Conservation (phyloP, 2,113 vertebrate species). For the Arothron firmamentum region DNA sequence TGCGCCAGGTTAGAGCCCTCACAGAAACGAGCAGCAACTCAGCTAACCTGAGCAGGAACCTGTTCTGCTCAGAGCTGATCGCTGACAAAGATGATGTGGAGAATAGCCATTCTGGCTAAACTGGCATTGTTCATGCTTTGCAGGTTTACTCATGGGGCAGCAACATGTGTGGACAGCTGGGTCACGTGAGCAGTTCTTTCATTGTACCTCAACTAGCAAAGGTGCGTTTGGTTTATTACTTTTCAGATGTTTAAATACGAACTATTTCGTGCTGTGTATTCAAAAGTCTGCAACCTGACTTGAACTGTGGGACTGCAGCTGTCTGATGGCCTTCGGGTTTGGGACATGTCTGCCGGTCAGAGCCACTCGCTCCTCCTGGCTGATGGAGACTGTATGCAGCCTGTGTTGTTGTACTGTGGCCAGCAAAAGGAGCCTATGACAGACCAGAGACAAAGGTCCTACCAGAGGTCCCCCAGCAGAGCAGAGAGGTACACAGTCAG, state of each 20-base stretch:
- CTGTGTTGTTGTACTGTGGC: constrained; percentile 87
- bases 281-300: neutral
- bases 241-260: neutral
- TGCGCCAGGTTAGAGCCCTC: no score
- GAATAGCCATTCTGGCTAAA: neutral
- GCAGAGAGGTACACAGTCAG: constrained; percentile 66
- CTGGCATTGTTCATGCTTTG: constrained; percentile 7
- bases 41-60: no score
- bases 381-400: constrained; percentile 86
- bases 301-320: constrained; percentile 66
- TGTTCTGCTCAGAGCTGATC: no score
- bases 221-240: constrained; percentile 65
- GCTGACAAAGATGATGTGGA: no score
- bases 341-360: constrained; percentile 86
- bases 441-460: constrained; percentile 10
- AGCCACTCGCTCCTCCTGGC: constrained; percentile 88
- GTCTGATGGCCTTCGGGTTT: constrained; percentile 78
- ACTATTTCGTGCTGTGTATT: neutral
- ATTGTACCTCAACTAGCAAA: constrained; percentile 87
- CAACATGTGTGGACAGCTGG: constrained; percentile 88
- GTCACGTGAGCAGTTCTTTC: constrained; percentile 81
- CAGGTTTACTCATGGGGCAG: constrained; percentile 96
- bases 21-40: no score
- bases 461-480: constrained; percentile 56
- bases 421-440: constrained; percentile 64